phyloP scores from a whole-genome alignment of 2,888 invertebrate genomes.

The Brachypalpus laphriformis region DNA sequence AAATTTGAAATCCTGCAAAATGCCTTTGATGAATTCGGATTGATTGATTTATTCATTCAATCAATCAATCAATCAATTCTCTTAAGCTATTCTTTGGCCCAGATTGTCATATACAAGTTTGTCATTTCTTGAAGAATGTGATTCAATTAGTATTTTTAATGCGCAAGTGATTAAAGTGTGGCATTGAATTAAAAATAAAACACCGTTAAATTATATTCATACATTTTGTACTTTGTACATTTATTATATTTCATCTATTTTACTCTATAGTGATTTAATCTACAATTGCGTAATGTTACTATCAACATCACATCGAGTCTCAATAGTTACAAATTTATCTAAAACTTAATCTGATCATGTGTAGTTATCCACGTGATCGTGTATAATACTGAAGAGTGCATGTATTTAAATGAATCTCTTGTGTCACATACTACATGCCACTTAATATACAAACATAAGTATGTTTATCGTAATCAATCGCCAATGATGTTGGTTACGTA shows the following conservation, averaged over 20 bases:
- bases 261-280: constrained; percentile 30
- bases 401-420: constrained; percentile 29
- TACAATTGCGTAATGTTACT: constrained; percentile 36
- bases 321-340: constrained; percentile 43
- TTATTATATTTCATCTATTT: constrained; percentile 29
- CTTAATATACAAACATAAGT: background rate
- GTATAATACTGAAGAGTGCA: constrained; percentile 50
- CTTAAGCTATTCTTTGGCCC: too few species aligned
- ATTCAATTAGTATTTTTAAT: too few species aligned
- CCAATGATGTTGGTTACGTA: background rate
- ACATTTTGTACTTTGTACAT: background rate
- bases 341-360: constrained; percentile 19
- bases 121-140: too few species aligned
- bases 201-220: background rate
- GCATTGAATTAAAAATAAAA: background rate
- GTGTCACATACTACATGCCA: constrained; percentile 28
- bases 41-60: too few species aligned
- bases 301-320: constrained; percentile 62
- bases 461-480: background rate
- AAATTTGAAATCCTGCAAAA: too few species aligned
- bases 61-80: too few species aligned
- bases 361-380: background rate
- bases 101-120: too few species aligned
- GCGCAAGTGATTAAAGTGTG: too few species aligned
- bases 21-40: too few species aligned